phyloP scores from a whole-genome alignment of 23 tunicate species.

The Diplosoma virens region DNA sequence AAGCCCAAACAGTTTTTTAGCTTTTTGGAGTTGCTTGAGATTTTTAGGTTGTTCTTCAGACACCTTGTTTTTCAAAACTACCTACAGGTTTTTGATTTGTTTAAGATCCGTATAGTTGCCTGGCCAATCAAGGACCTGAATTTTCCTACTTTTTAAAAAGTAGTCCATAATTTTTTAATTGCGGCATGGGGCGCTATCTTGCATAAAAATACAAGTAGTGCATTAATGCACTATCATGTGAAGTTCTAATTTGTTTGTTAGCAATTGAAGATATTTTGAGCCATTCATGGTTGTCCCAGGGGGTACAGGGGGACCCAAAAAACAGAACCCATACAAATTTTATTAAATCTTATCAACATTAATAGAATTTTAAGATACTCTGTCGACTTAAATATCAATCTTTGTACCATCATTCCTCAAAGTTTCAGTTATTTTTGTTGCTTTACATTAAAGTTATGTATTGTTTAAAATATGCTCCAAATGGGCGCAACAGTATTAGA shows the following conservation, averaged over 20 bases:
- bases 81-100: constrained; percentile 18
- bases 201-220: constrained; percentile 9
- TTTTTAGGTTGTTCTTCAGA: constrained; percentile 21
- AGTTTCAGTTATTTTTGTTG: no score
- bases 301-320: no score
- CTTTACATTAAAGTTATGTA: no score
- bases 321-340: no score
- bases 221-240: constrained; percentile 14
- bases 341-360: no score
- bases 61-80: constrained; percentile 11
- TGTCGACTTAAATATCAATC: no score
- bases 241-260: constrained; percentile 13
- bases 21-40: constrained; percentile 14
- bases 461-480: no score
- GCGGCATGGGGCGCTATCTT: constrained; percentile 27
- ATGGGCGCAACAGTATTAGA: no score
- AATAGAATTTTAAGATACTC: no score
- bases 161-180: background rate
- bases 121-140: constrained; percentile 26
- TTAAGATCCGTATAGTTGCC: constrained; percentile 22
- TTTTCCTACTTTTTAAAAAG: constrained; percentile 5
- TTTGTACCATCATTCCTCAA: no score
- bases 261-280: constrained; percentile 4
- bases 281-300: constrained; percentile 29
- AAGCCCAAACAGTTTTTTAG: constrained; percentile 2